Evolutionary conservation across 1,140 invertebrate species (phyloP).

Genomic region (Pseudomyrmex sp.): DNA sequence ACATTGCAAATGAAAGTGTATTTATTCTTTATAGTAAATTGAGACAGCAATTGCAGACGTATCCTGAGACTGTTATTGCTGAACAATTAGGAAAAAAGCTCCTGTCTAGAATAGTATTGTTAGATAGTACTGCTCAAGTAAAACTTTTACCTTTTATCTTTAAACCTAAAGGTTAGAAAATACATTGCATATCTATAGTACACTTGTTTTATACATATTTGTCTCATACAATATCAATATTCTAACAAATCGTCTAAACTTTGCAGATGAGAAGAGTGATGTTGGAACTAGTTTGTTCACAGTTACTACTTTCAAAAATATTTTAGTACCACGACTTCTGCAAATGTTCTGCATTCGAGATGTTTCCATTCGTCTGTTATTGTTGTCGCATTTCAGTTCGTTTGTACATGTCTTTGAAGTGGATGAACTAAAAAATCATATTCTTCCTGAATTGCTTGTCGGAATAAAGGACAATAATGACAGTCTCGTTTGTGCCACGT

Average conservation of each 20-base stretch:
- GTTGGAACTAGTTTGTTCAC: conserved; percentile 86
- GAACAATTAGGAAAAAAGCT: conserved; percentile 91
- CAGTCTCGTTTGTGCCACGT: conserved; percentile 90
- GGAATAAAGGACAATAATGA: conserved; percentile 94
- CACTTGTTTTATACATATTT: too few relatives aligned
- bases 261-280: conserved; percentile 83
- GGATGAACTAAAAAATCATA: conserved; percentile 88
- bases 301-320: conserved; percentile 88
- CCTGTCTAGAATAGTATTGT: conserved; percentile 92
- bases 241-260: conserved; percentile 35
- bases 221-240: background rate
- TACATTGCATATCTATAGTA: conserved; percentile 18
- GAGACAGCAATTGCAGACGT: conserved; percentile 87
- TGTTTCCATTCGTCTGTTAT: conserved; percentile 89
- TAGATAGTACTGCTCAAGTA: conserved; percentile 91
- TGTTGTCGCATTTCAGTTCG: conserved; percentile 90
- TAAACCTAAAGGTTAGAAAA: conserved; percentile 86
- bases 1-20: conserved; percentile 14
- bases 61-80: conserved; percentile 92
- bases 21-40: conserved; percentile 84
- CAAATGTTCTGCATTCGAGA: conserved; percentile 92
- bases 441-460: conserved; percentile 92
- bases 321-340: conserved; percentile 90
- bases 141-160: conserved; percentile 91
- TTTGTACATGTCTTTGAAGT: conserved; percentile 89